Percentiles rank a stretch among this genome's conserved stretches.
Conservation (phyloP, 2,113 vertebrate species). For the Oceanites oceanicus region DNA sequence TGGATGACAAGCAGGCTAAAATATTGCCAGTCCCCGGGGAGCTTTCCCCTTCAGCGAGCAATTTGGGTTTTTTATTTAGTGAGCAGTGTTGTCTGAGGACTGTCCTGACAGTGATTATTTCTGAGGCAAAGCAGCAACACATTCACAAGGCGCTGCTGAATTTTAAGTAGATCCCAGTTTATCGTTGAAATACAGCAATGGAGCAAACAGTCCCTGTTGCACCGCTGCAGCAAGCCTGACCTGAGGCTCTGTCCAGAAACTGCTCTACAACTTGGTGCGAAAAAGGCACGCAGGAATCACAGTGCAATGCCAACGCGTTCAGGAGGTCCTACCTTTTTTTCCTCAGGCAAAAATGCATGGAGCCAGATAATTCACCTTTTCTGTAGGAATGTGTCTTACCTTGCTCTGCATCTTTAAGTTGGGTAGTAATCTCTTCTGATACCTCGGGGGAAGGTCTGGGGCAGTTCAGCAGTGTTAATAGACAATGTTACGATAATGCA, state of each 20-base stretch:
- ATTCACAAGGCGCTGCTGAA: not conserved
- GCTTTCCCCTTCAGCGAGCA: not conserved
- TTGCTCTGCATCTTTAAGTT: not conserved
- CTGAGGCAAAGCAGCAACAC: not conserved
- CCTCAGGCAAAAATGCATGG: not conserved
- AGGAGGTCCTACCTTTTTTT: not conserved
- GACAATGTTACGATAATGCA: not conserved
- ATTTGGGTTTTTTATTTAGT: not conserved
- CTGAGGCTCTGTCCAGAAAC: not conserved
- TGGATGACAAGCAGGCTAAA: not conserved
- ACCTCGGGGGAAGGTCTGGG: not conserved
- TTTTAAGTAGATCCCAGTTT: not conserved
- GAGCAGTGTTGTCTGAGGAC: not conserved
- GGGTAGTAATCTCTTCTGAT: rapidly evolving
- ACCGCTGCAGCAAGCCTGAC: not conserved
- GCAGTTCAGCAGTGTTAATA: not conserved
- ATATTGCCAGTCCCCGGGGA: not conserved
- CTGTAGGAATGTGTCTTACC: not conserved
- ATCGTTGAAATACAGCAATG: rapidly evolving
- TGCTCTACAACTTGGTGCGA: not conserved
- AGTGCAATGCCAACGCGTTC: rapidly evolving
- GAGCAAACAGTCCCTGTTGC: not conserved
- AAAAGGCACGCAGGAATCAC: not conserved
- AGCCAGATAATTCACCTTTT: not conserved
- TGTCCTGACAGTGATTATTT: not conserved